A percentile compares a stretch with the other conserved stretches of the same genome.
These are phyloP conservation scores for Cheilosia vernalis DNA, from an alignment of 2,888 invertebrate genomes.

Conservation along the genomic window DNA sequence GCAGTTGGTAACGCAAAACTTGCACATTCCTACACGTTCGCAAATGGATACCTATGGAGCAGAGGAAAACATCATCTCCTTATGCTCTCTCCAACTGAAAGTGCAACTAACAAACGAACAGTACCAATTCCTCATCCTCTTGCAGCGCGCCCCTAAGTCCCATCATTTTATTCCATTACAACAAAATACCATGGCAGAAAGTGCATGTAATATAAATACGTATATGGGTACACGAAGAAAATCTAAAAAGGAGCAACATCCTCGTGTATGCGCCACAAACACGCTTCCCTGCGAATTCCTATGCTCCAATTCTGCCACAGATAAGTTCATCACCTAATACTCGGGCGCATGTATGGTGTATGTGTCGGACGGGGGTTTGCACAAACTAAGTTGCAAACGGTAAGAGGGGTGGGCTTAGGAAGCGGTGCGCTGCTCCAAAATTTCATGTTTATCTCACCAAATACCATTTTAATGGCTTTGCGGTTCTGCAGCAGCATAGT, in stretches of 20 bases:
- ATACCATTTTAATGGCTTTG: constrained; percentile 72
- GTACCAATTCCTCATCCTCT: constrained; percentile 52
- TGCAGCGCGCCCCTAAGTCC: constrained; percentile 1
- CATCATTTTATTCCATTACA: constrained; percentile 50
- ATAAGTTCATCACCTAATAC: constrained; percentile 72
- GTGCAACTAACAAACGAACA: constrained; percentile 8
- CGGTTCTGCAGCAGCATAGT: constrained; percentile 67
- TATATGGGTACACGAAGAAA: constrained; percentile 18
- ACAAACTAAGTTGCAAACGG: constrained; percentile 38
- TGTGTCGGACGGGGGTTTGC: not conserved
- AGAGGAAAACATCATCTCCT: not conserved
- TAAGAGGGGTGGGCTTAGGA: constrained; percentile 35
- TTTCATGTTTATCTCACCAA: constrained; percentile 73
- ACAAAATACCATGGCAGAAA: constrained; percentile 57
- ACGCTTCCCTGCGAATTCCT: constrained; percentile 47
- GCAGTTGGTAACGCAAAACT: constrained; percentile 7
- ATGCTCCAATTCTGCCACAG: constrained; percentile 45
- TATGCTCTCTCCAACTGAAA: not conserved
- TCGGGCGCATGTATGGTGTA: constrained; percentile 41
- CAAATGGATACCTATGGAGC: constrained; percentile 1
- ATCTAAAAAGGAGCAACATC: constrained; percentile 56
- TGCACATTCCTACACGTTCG: constrained; percentile 4
- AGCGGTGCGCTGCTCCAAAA: constrained; percentile 58
- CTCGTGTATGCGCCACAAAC: constrained; percentile 45
- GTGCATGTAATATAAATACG: not conserved